Evolutionary conservation across 2,113 vertebrate genomes (phyloP), one percentile per base, ranked within the genome.

Genomic region (Formicarius rufipectus): DNA sequence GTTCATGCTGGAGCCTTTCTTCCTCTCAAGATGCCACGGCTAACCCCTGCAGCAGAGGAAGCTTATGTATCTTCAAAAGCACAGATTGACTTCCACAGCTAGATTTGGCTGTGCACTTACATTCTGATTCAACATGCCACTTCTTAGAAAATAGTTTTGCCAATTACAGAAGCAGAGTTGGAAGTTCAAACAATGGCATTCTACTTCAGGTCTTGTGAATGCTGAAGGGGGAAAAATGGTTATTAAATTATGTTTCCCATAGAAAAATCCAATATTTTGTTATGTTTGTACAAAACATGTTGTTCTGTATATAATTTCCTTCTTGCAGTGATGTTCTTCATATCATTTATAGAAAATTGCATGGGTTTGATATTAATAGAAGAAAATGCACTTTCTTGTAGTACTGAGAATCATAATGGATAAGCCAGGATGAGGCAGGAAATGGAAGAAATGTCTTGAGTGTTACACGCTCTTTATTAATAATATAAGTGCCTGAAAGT

Each of bases 391-490:
- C 45, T 71, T 92, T 81, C 45, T 92, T 1, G 0, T 45, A 39
- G 23, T 33, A 45, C 35, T 47, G 59, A 87, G 82, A 71, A 63
- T 73, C 68, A 39, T 93, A 90, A 81, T 47, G 63, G 59, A 47
- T 77, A 50, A 92, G 10, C 35, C 3, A 2, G 35, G 47, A 84
- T 64, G 47, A 90, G 40, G 47, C 82, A 95, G 89, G 55, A 93
- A 94, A 95, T 79, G 59, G 75, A 84, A 88, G 60, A 88, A 91
- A 77, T 0, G 0, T 85, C 71, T 62, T 10, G 0, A 82, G n/a
- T 88, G n/a, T 90, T 79, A 63, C 49, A 63, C 77, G 40, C 20
- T 82, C 69, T 84, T 94, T 89, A 79, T 93, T 95, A 92, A 94
- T 66, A 94, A 93, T 83, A 6, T 67, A 93, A 93, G 64, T 80